These are phyloP conservation scores for Patella ulyssiponensis DNA, from an alignment of 2,888 invertebrate genomes.

Conservation along the genomic window DNA sequence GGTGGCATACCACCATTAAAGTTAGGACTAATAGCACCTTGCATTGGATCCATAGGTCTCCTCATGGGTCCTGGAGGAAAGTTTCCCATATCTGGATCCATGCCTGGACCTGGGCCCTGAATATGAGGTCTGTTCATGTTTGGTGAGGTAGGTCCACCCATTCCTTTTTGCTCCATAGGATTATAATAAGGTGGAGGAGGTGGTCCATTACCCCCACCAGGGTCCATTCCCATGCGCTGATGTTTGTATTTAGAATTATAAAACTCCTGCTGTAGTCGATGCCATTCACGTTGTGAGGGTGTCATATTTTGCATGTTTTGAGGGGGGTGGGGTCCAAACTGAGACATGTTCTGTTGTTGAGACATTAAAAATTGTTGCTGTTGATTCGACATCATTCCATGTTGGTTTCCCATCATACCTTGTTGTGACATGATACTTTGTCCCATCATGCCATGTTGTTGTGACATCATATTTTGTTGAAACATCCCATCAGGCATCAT, in stretches of 20 bases:
- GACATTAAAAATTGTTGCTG: slow-evolving; percentile 56
- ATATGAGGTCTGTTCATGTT: slow-evolving; percentile 59
- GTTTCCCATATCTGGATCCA: slow-evolving; percentile 45
- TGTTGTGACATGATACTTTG: slow-evolving; percentile 37
- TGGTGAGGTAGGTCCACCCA: slow-evolving; percentile 67
- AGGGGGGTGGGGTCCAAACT: slow-evolving; percentile 50
- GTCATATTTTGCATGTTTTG: slow-evolving; percentile 65
- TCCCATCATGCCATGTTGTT: slow-evolving; percentile 52
- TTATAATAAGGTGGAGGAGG: slow-evolving; percentile 64
- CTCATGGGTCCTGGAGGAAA: slow-evolving; percentile 30
- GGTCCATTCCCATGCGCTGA: slow-evolving; percentile 53
- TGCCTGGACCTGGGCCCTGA: slow-evolving; percentile 41
- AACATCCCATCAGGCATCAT: slow-evolving; percentile 53
- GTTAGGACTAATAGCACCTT: slow-evolving; percentile 39
- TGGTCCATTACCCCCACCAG: slow-evolving; percentile 43
- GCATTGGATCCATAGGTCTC: slow-evolving; percentile 34
- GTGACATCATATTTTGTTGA: slow-evolving; percentile 57
- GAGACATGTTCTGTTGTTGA: slow-evolving; percentile 49
- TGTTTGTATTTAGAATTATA: slow-evolving; percentile 52
- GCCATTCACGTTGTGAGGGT: slow-evolving; percentile 88
- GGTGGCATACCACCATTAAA: slow-evolving; percentile 49
- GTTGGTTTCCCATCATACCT: slow-evolving; percentile 50
- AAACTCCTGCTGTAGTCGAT: slow-evolving; percentile 88
- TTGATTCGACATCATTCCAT: slow-evolving; percentile 52
- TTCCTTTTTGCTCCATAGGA: slow-evolving; percentile 60